A percentile compares a stretch with the other conserved stretches of the same genome.
Evolutionary conservation across 2,797 vertebrate genomes (phyloP).

Genomic region (Anisognathus igniventris): DNA sequence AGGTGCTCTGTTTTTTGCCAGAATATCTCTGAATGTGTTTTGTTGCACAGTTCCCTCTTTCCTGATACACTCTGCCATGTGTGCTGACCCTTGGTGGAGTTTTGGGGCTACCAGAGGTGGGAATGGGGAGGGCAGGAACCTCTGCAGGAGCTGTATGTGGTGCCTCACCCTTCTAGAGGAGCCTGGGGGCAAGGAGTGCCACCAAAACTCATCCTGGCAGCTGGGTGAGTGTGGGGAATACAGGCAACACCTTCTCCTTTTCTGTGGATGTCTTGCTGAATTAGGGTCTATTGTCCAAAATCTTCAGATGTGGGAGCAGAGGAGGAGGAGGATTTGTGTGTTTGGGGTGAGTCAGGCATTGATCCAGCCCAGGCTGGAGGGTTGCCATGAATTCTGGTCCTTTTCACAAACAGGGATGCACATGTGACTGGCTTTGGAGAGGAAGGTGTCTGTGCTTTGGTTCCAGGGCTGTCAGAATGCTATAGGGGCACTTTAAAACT

Average conservation of each 20-base stretch:
- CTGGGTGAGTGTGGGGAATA: not conserved
- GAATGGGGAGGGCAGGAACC: not conserved
- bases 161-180: accelerated
- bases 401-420: not conserved
- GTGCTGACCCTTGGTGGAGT: not conserved
- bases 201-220: accelerated
- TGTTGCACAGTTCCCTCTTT: not conserved
- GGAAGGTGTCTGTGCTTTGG: not conserved
- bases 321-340: not conserved
- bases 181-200: not conserved
- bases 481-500: not conserved
- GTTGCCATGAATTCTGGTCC: not conserved
- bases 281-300: not conserved
- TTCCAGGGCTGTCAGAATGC: not conserved
- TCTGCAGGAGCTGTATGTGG: accelerated
- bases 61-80: not conserved
- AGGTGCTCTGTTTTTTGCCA: not conserved
- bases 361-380: not conserved
- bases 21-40: not conserved
- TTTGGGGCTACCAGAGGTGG: not conserved
- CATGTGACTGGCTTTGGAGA: not conserved
- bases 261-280: not conserved
- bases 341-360: not conserved
- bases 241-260: not conserved
- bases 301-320: accelerated